A percentile compares a stretch with the other conserved stretches of the same genome.
phyloP scores from a whole-genome alignment of 2,113 vertebrate genomes.

The Theropithecus gelada region DNA sequence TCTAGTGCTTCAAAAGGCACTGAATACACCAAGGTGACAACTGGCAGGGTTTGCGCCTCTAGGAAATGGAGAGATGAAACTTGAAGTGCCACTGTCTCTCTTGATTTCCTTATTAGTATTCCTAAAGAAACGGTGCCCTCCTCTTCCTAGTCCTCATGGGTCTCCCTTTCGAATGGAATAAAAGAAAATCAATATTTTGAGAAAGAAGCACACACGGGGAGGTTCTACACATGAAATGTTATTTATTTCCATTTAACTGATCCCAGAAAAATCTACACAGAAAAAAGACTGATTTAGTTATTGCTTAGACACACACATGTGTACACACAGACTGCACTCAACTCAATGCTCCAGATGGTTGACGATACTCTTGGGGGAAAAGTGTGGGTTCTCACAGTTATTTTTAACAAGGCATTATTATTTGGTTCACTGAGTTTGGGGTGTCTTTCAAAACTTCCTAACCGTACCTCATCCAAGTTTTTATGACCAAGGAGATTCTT shows the following conservation, averaged over 20 bases:
- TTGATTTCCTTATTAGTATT: slow-evolving; percentile 90
- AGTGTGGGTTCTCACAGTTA: neutral
- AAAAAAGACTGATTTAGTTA: neutral
- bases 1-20: slow-evolving; percentile 96
- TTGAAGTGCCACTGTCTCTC: slow-evolving; percentile 90
- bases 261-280: slow-evolving; percentile 54
- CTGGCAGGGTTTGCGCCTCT: slow-evolving; percentile 95
- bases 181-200: slow-evolving; percentile 78
- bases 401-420: neutral
- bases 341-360: neutral
- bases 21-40: slow-evolving; percentile 99
- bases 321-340: neutral
- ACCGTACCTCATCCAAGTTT: neutral
- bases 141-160: slow-evolving; percentile 79
- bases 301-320: neutral
- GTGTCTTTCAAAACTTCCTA: neutral
- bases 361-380: neutral
- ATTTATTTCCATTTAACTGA: slow-evolving; percentile 79
- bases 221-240: slow-evolving; percentile 75
- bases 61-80: slow-evolving; percentile 95
- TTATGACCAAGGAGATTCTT: neutral
- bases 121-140: slow-evolving; percentile 85
- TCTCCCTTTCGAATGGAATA: slow-evolving; percentile 82
- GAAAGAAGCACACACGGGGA: slow-evolving; percentile 48
- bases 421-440: neutral